Evolutionary conservation across 2,888 invertebrate species (phyloP).

Genomic region (Dendrolimus pini): DNA sequence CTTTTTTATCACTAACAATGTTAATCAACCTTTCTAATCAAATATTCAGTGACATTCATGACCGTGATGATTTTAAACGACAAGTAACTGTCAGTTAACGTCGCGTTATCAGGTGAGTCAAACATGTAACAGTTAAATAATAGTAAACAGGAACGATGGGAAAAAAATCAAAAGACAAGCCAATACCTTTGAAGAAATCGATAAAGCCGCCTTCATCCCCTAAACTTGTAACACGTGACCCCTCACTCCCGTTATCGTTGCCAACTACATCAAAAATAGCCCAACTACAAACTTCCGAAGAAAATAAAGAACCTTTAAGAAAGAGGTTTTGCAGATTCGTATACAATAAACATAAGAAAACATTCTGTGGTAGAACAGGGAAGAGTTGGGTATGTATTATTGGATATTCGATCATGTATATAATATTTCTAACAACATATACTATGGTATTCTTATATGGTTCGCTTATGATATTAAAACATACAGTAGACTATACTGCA

Average conservation of each 20-base stretch:
- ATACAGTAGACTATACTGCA: constrained; percentile 18
- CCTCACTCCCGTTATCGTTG: constrained; percentile 7
- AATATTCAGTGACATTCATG: too few relatives aligned
- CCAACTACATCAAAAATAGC: constrained; percentile 10
- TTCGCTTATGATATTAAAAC: constrained; percentile 35
- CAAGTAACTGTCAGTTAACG: too few relatives aligned
- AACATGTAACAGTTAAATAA: too few relatives aligned
- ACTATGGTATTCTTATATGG: constrained; percentile 40
- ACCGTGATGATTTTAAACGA: too few relatives aligned
- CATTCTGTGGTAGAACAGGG: constrained; percentile 40
- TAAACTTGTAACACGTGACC: constrained; percentile 6
- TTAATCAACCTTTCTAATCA: too few relatives aligned
- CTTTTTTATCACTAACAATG: too few relatives aligned
- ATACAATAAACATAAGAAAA: constrained; percentile 36
- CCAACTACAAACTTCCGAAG: constrained; percentile 1
- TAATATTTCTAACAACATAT: constrained; percentile 45
- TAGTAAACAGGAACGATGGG: neutral
- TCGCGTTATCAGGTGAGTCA: too few relatives aligned
- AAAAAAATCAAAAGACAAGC: neutral
- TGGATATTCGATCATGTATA: constrained; percentile 42
- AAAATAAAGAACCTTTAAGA: constrained; percentile 10
- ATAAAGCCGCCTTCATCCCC: constrained; percentile 4
- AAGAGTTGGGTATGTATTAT: constrained; percentile 44
- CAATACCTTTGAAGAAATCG: neutral
- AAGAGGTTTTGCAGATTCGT: constrained; percentile 23